Conservation (phyloP, 2,113 vertebrate species). For the Alaudala cheleensis region DNA sequence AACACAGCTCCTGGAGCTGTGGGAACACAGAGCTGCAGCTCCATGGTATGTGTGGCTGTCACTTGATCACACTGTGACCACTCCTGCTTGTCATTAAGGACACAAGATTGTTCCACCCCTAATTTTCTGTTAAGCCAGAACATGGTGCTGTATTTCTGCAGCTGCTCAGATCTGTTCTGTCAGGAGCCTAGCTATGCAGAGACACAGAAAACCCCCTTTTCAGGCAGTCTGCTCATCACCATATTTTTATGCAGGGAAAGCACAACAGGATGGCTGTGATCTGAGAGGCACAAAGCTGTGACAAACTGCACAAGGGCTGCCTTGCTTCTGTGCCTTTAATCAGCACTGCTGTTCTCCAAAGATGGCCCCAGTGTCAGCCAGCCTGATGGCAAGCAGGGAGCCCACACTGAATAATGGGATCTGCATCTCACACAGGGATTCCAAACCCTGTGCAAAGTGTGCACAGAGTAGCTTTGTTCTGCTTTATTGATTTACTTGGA, state of each 20-base stretch:
- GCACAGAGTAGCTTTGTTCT: not conserved
- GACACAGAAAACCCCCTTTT: not conserved
- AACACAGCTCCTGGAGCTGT: not conserved
- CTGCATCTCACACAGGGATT: not conserved
- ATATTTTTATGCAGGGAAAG: not conserved
- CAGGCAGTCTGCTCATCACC: not conserved
- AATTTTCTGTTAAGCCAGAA: not conserved
- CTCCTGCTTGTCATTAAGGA: not conserved
- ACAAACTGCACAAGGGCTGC: not conserved
- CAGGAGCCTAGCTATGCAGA: not conserved
- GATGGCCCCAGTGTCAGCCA: not conserved
- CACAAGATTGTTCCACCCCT: not conserved
- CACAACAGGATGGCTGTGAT: not conserved
- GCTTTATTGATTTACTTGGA: not conserved
- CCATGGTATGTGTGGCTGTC: fast-evolving
- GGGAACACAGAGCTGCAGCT: not conserved
- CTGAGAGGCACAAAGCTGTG: not conserved
- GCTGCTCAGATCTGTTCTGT: not conserved
- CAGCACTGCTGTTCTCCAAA: not conserved
- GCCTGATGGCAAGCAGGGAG: not conserved
- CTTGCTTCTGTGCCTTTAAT: not conserved
- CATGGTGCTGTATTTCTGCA: not conserved
- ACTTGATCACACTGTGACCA: not conserved
- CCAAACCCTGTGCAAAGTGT: not conserved
- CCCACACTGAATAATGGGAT: not conserved